Evolutionary conservation across 2,888 invertebrate genomes (phyloP).

Genomic region (Anarsia innoxiella): DNA sequence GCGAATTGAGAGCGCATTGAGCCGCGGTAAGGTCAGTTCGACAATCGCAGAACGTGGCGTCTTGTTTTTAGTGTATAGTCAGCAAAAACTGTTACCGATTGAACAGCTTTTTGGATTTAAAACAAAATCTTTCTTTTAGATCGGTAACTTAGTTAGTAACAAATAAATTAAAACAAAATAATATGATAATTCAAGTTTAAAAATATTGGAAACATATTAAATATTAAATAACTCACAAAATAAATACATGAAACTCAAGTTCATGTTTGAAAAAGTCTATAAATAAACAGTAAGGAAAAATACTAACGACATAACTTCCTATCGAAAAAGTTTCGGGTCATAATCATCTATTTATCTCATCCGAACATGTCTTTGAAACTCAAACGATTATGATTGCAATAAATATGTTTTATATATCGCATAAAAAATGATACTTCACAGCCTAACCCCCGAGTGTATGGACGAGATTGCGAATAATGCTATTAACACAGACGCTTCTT

Average conservation of each 20-base stretch:
- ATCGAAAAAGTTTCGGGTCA: slow-evolving; percentile 23
- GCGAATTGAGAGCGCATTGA: slow-evolving; percentile 73
- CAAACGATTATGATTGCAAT: slow-evolving; percentile 70
- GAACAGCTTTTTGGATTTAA: too few relatives aligned
- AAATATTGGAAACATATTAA: too few relatives aligned
- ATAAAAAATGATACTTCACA: slow-evolving; percentile 71
- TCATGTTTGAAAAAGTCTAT: too few relatives aligned
- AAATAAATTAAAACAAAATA: too few relatives aligned
- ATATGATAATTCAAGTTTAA: too few relatives aligned
- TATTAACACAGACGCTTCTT: slow-evolving; percentile 76
- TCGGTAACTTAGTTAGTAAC: too few relatives aligned
- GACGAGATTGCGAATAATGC: slow-evolving; percentile 76
- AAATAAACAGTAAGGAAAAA: not conserved
- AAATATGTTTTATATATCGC: slow-evolving; percentile 75
- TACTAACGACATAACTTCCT: slow-evolving; percentile 1
- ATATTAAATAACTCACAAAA: too few relatives aligned
- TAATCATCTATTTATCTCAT: slow-evolving; percentile 58
- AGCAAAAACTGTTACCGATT: too few relatives aligned
- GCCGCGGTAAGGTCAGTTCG: slow-evolving; percentile 68
- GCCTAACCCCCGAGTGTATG: slow-evolving; percentile 72
- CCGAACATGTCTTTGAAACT: slow-evolving; percentile 63
- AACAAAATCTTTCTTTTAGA: too few relatives aligned
- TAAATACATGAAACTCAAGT: too few relatives aligned
- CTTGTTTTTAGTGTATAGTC: slow-evolving; percentile 35
- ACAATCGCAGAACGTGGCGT: slow-evolving; percentile 51